Conservation (phyloP, 2,113 vertebrate genomes). For the Murina feae region DNA sequence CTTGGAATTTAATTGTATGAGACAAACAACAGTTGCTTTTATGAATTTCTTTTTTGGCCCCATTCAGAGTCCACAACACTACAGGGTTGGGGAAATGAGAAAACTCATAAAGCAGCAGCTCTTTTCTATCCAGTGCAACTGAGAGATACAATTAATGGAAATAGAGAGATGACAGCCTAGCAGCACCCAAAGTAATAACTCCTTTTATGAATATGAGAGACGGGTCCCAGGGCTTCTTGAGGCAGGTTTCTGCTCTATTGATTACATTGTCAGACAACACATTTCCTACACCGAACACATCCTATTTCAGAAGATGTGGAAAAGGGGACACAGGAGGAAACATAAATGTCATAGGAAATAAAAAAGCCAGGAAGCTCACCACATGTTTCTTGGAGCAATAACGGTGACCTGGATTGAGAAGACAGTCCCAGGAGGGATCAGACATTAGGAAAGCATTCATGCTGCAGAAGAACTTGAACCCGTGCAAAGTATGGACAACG, state of each 20-base stretch:
- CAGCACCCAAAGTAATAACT: constrained; percentile 60
- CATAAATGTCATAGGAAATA: constrained; percentile 48
- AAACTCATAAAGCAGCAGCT: constrained; percentile 65
- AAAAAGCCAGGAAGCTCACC: not conserved
- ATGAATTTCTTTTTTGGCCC: constrained; percentile 41
- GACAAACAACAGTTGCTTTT: constrained; percentile 60
- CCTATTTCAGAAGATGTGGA: not conserved
- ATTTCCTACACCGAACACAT: constrained; percentile 57
- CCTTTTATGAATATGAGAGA: constrained; percentile 65
- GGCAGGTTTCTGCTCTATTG: constrained; percentile 34
- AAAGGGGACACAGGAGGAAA: constrained; percentile 32
- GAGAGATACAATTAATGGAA: constrained; percentile 70
- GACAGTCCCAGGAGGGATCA: not conserved
- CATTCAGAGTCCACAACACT: constrained; percentile 44
- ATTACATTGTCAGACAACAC: constrained; percentile 63
- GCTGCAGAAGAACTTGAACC: not conserved
- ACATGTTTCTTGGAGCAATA: not conserved
- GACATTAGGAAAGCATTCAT: not conserved
- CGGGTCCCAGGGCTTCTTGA: not conserved
- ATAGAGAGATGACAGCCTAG: not conserved
- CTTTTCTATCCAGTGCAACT: not conserved
- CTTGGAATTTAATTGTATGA: constrained; percentile 68
- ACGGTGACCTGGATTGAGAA: not conserved
- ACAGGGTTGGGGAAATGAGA: constrained; percentile 47
- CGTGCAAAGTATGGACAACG: not conserved